Evolutionary conservation across 30 jellyfish, hydroid and myxozoan genomes (phyloP).

Genomic region (Mastigias papua): DNA sequence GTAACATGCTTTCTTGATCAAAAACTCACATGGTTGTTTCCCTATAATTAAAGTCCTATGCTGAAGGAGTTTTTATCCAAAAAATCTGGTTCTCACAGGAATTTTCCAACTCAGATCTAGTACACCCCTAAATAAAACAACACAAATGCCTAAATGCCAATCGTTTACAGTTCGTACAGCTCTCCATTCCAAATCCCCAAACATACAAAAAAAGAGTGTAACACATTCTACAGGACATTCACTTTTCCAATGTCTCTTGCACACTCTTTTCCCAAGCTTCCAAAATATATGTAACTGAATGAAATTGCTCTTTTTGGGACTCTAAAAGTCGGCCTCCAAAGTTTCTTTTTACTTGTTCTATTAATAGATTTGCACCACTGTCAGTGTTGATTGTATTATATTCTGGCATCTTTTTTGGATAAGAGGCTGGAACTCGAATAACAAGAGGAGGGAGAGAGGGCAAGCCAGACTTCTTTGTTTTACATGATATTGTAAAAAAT

Average conservation of each 20-base stretch:
- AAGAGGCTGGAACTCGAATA: slow-evolving; percentile 58
- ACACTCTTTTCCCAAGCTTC: slow-evolving; percentile 73
- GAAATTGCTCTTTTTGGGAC: slow-evolving; percentile 61
- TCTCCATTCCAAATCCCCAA: no score
- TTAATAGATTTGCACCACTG: slow-evolving; percentile 17
- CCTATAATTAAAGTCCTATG: no score
- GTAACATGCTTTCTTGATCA: no score
- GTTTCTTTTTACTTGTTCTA: slow-evolving; percentile 27
- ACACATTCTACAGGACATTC: neutral
- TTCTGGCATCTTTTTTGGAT: slow-evolving; percentile 67
- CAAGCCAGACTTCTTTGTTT: slow-evolving; percentile 40
- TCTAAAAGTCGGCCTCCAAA: slow-evolving; percentile 39
- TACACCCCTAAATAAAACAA: no score
- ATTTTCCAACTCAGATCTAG: no score
- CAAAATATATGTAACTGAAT: slow-evolving; percentile 61
- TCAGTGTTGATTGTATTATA: slow-evolving; percentile 18
- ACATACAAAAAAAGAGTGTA: no score
- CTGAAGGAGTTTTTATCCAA: no score
- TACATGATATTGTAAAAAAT: slow-evolving; percentile 40
- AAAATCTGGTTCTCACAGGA: no score
- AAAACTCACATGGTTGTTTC: no score
- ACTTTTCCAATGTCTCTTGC: slow-evolving; percentile 24
- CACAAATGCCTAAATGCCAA: no score
- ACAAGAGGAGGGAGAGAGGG: slow-evolving; percentile 63
- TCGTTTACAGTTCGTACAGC: no score